Percentiles rank a stretch among this genome's conserved stretches.
phyloP scores from a whole-genome alignment of 1,140 invertebrate species.

The Drosophila nigromelanica region DNA sequence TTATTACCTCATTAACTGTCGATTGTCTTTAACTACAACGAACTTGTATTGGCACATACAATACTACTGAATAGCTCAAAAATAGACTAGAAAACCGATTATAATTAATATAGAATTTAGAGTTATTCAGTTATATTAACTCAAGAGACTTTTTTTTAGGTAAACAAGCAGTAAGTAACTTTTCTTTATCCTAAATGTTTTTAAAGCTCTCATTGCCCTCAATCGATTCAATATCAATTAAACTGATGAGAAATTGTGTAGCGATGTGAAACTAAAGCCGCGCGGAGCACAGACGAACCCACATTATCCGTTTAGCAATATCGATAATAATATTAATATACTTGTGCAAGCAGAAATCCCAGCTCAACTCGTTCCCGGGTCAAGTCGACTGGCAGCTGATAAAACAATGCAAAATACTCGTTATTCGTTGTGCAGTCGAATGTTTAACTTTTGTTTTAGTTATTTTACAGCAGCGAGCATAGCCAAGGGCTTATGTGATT shows the following conservation, averaged over 20 bases:
- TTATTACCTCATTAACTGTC: not conserved
- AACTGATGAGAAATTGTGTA: slow-evolving; percentile 53
- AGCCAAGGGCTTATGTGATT: slow-evolving; percentile 47
- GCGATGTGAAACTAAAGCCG: not conserved
- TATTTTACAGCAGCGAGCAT: slow-evolving; percentile 36
- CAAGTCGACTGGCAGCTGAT: not conserved
- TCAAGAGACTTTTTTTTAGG: not conserved
- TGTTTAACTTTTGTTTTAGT: slow-evolving; percentile 46
- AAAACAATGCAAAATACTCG: slow-evolving; percentile 44
- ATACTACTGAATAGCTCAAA: no score
- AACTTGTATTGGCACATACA: no score
- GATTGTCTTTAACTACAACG: not conserved
- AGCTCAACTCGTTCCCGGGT: not conserved
- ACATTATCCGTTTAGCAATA: not conserved
- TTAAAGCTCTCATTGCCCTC: not conserved
- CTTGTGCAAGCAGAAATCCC: slow-evolving; percentile 10
- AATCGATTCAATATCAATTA: slow-evolving; percentile 50
- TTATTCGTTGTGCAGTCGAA: not conserved
- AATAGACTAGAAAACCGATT: no score
- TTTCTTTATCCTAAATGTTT: not conserved
- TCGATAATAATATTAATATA: slow-evolving; percentile 31
- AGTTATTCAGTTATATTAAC: not conserved
- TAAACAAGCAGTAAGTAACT: not conserved
- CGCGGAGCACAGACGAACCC: not conserved
- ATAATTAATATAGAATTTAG: no score